Conservation (phyloP, 2,797 vertebrate genomes). For the Pelobates cultripes region DNA sequence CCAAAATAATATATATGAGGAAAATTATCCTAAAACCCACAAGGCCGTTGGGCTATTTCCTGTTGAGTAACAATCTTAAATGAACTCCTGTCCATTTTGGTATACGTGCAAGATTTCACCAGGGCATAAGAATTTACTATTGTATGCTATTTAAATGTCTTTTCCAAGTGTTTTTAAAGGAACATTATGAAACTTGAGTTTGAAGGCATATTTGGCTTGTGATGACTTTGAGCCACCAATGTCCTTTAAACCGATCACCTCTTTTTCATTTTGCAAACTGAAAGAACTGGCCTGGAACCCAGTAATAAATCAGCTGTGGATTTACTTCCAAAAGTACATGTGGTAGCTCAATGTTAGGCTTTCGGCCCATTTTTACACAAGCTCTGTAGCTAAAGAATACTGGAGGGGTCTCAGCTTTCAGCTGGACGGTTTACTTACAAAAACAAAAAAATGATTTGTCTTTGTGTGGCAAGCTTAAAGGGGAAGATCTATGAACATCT, state of each 20-base stretch:
- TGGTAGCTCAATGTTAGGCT: conserved; percentile 10
- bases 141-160: conserved; percentile 8
- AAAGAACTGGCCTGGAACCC: neutral
- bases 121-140: neutral
- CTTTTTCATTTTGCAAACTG: neutral
- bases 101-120: neutral
- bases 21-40: conserved; percentile 1
- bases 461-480: neutral
- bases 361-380: conserved; percentile 41
- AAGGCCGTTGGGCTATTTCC: neutral
- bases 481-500: no score
- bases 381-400: neutral
- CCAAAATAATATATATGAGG: neutral
- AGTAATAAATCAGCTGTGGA: conserved; percentile 16
- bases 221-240: neutral
- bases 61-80: neutral
- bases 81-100: neutral
- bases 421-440: neutral
- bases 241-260: conserved; percentile 15
- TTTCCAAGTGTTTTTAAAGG: conserved; percentile 13
- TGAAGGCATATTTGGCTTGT: neutral
- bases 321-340: conserved; percentile 11
- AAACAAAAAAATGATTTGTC: neutral
- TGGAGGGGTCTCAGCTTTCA: neutral
- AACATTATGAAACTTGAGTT: conserved; percentile 13